These are phyloP conservation scores for Cepaea hortensis DNA, from an alignment of 2,888 invertebrate species.

Conservation along the genomic window DNA sequence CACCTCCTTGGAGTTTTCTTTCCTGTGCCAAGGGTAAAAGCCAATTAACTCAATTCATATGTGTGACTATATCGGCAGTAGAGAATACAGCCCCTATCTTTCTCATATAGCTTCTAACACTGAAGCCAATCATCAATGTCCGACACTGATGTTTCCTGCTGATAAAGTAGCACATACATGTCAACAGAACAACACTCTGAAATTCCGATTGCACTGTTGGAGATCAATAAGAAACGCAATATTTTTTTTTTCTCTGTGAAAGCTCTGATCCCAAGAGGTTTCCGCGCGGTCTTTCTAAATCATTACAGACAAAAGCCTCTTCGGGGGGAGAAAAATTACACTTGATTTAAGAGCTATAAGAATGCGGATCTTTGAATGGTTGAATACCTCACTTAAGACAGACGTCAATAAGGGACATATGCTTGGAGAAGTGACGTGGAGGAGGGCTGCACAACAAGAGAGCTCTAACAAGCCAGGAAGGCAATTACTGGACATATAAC, in stretches of 20 bases:
- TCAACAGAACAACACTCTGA: background rate
- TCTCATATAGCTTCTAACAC: no score
- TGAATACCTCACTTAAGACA: background rate
- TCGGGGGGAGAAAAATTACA: background rate
- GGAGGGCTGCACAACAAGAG: conserved; percentile 1
- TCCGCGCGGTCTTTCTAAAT: background rate
- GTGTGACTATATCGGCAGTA: no score
- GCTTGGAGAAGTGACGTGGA: background rate
- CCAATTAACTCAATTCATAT: no score
- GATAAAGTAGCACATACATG: background rate
- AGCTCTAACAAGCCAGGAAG: background rate
- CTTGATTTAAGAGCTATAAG: conserved; percentile 18
- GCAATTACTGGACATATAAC: background rate
- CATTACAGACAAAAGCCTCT: background rate
- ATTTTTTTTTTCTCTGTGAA: background rate
- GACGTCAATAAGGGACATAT: background rate
- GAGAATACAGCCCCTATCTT: no score
- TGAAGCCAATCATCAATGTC: no score
- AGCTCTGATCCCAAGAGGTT: background rate
- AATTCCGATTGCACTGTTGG: background rate
- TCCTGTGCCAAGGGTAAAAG: no score
- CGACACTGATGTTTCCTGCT: no score
- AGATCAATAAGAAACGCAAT: background rate
- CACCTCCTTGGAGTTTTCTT: no score
- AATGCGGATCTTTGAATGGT: background rate